Percentiles rank a stretch among this genome's conserved stretches.
phyloP scores from a whole-genome alignment of 2,888 invertebrate species.

The Dysmachus trigonus region DNA sequence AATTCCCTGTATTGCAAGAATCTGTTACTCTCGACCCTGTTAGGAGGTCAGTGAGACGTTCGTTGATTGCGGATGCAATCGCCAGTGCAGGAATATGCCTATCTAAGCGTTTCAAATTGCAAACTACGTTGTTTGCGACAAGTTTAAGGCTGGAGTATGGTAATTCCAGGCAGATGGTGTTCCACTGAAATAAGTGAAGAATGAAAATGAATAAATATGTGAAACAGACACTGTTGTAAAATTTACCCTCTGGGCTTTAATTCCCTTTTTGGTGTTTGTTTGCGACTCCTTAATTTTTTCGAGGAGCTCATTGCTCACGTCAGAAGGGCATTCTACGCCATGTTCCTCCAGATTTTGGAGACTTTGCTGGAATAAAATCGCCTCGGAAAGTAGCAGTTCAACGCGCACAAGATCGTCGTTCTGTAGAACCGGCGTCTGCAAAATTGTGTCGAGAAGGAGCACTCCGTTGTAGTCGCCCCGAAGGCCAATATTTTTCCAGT shows the following conservation, averaged over 20 bases:
- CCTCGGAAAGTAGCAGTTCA: constrained; percentile 89
- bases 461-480: constrained; percentile 93
- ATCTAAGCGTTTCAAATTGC: constrained; percentile 83
- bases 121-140: constrained; percentile 81
- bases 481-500: constrained; percentile 82
- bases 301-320: constrained; percentile 80
- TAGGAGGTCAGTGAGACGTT: constrained; percentile 82
- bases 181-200: constrained; percentile 76
- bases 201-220: constrained; percentile 13
- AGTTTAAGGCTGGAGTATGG: constrained; percentile 81
- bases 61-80: constrained; percentile 88
- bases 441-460: constrained; percentile 84
- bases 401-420: constrained; percentile 82
- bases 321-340: constrained; percentile 79
- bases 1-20: constrained; percentile 61
- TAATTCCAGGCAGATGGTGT: constrained; percentile 84
- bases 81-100: constrained; percentile 86
- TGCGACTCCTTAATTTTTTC: constrained; percentile 77
- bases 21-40: constrained; percentile 63
- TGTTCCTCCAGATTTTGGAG: constrained; percentile 77
- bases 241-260: constrained; percentile 87
- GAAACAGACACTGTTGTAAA: background rate
- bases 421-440: constrained; percentile 82
- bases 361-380: constrained; percentile 83
- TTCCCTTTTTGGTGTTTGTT: constrained; percentile 80